Conservation (phyloP, 2,113 vertebrate species). For the Campylomormyrus numenius region DNA sequence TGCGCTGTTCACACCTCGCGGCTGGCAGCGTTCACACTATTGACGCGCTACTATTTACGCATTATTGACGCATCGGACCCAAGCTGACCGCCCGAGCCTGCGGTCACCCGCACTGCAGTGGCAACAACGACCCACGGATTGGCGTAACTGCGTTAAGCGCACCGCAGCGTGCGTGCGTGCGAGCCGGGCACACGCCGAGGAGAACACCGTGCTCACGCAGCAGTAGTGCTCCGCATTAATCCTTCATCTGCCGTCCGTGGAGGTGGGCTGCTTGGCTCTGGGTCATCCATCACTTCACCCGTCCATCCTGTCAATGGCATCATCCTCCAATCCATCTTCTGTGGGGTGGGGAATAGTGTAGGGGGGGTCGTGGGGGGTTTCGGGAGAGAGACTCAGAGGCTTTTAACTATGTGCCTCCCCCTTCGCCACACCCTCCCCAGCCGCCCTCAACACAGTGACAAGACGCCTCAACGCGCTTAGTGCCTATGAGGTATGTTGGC, state of each 20-base stretch:
- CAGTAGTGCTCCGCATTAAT: slow-evolving; percentile 61
- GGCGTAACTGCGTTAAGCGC: background rate
- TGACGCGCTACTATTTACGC: background rate
- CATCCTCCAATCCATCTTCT: slow-evolving; percentile 69
- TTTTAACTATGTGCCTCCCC: background rate
- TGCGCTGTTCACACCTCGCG: background rate
- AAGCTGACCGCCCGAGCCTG: background rate
- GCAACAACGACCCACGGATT: background rate
- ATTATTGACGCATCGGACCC: background rate
- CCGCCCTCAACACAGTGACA: background rate
- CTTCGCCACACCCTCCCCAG: background rate
- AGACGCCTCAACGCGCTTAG: background rate
- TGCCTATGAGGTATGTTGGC: background rate
- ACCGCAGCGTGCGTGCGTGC: background rate
- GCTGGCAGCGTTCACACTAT: background rate
- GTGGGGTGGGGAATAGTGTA: slow-evolving; percentile 25
- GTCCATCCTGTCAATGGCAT: slow-evolving; percentile 68
- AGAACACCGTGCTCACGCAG: background rate
- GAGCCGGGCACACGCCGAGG: background rate
- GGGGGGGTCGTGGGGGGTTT: background rate
- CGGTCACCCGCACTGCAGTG: background rate
- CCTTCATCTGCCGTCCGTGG: slow-evolving; percentile 55
- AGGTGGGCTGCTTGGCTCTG: background rate
- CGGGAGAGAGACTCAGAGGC: background rate
- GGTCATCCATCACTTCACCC: slow-evolving; percentile 63